A percentile compares a stretch with the other conserved stretches of the same genome.
Conservation (phyloP, 2,113 vertebrate species). For the Argyrosomus japonicus region DNA sequence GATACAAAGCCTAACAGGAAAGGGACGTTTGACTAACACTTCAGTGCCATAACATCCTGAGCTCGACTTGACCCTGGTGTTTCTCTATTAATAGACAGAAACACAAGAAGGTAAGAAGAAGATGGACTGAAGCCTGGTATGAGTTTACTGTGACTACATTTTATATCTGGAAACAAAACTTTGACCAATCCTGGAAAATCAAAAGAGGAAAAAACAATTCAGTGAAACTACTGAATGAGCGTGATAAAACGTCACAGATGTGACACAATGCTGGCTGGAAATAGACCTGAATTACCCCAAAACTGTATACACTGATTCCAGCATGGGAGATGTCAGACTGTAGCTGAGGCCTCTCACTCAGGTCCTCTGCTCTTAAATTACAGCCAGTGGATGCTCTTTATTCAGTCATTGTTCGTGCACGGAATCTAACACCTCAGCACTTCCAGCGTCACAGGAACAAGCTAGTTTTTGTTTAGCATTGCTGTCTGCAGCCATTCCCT, state of each 20-base stretch:
- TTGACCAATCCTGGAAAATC: too few relatives aligned
- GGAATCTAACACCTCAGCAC: conserved; percentile 32
- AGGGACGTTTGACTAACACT: neutral
- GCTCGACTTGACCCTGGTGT: neutral
- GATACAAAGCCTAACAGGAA: neutral
- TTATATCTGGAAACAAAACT: too few relatives aligned
- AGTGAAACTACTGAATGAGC: too few relatives aligned
- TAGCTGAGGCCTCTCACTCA: neutral
- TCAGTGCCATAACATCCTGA: neutral
- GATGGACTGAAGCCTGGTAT: neutral
- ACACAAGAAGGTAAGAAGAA: neutral
- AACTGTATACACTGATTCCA: neutral
- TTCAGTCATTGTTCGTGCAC: neutral
- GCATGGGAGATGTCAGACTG: neutral
- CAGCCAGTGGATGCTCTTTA: neutral
- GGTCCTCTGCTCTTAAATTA: neutral
- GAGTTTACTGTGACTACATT: too few relatives aligned
- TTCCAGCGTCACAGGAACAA: neutral
- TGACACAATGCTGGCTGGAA: neutral
- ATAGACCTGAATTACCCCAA: neutral
- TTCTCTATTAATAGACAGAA: conserved; percentile 1
- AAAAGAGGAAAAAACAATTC: too few relatives aligned
- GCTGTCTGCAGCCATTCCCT: conserved; percentile 1
- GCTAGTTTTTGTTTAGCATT: neutral
- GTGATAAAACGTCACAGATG: neutral